Evolutionary conservation across 2,797 vertebrate genomes (phyloP).

Genomic region (Hypotaenidia philippensis): DNA sequence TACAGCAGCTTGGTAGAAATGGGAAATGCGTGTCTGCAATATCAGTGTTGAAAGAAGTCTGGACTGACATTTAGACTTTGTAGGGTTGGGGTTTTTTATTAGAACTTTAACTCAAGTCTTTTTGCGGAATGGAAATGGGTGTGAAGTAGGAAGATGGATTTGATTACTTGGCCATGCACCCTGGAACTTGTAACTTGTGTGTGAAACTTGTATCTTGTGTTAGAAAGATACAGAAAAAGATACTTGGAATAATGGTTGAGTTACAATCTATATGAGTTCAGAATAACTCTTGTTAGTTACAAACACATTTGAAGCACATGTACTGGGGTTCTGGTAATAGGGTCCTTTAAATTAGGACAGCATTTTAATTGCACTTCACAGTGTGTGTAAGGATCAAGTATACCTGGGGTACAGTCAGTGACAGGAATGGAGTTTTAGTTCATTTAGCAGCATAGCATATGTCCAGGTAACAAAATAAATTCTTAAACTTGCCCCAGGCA

Average conservation of each 20-base stretch:
- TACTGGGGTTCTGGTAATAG: not conserved
- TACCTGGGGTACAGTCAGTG: not conserved
- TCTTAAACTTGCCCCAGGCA: not conserved
- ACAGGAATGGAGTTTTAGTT: constrained; percentile 33
- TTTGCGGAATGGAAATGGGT: not conserved
- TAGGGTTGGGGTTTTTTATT: not conserved
- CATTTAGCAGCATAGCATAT: not conserved
- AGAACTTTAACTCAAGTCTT: not conserved
- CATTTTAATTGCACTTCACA: not conserved
- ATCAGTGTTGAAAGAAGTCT: not conserved
- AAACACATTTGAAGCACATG: not conserved
- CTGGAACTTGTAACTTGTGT: not conserved
- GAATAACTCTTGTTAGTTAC: not conserved
- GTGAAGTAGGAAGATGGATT: not conserved
- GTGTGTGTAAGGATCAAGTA: not conserved
- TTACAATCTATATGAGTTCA: not conserved
- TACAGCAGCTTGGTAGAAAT: not conserved
- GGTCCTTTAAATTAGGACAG: not conserved
- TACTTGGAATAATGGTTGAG: not conserved
- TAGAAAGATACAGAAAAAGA: not conserved
- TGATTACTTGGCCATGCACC: not conserved
- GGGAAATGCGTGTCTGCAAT: not conserved
- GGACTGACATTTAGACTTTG: not conserved
- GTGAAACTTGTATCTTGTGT: not conserved
- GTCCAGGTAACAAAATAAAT: not conserved